Conservation (phyloP, 2,113 vertebrate genomes). For the Ciconia boyciana region DNA sequence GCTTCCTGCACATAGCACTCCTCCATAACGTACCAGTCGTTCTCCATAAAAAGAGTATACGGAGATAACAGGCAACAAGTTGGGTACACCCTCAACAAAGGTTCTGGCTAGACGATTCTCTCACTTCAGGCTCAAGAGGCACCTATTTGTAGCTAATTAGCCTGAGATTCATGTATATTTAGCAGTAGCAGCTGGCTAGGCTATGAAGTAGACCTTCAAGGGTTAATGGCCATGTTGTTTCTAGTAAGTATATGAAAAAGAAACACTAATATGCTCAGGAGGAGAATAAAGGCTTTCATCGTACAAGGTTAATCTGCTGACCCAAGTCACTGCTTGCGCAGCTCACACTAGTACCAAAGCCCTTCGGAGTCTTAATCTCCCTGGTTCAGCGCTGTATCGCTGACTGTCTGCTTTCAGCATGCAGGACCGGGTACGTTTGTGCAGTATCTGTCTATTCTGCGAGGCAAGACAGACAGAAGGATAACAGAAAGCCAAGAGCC, state of each 20-base stretch:
- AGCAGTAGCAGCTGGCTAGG: background rate
- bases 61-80: background rate
- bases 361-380: background rate
- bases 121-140: background rate
- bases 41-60: background rate
- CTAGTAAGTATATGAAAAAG: background rate
- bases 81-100: background rate
- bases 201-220: background rate
- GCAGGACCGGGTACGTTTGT: background rate
- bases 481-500: background rate
- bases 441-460: background rate
- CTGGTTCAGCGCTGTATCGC: background rate
- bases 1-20: background rate
- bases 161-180: background rate
- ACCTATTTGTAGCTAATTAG: background rate
- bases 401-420: background rate
- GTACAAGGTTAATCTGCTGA: constrained; percentile 2
- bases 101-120: background rate
- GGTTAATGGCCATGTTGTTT: background rate
- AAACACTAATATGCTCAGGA: background rate
- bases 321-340: background rate
- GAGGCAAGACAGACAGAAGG: background rate
- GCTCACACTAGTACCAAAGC: background rate
- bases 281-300: constrained; percentile 28
- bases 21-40: background rate